Evolutionary conservation across 2,888 invertebrate genomes (phyloP).

Genomic region (Hypselothyrea guttata): DNA sequence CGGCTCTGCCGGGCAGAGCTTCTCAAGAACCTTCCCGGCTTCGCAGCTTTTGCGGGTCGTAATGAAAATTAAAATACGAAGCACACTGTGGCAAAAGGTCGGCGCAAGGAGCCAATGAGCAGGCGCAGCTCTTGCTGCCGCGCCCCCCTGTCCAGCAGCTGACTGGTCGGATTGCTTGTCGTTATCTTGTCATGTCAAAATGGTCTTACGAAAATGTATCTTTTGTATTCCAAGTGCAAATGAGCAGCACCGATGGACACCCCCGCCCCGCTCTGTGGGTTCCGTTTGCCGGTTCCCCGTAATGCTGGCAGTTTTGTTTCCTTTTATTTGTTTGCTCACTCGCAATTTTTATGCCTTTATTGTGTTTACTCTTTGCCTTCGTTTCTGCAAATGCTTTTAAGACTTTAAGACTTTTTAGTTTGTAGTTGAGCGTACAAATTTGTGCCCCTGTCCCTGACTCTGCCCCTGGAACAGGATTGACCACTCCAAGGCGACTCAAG

Average conservation of each 20-base stretch:
- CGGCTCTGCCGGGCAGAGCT: constrained; percentile 41
- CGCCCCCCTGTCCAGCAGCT: not conserved
- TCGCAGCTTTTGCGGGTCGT: constrained; percentile 51
- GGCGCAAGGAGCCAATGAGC: constrained; percentile 67
- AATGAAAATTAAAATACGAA: constrained; percentile 78
- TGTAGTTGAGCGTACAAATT: constrained; percentile 75
- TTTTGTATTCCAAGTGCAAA: constrained; percentile 79
- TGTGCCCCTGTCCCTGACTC: constrained; percentile 31
- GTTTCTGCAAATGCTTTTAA: constrained; percentile 78
- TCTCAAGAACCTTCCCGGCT: constrained; percentile 71
- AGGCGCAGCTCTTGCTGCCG: constrained; percentile 40
- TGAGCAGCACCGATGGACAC: constrained; percentile 65
- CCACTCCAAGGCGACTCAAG: constrained; percentile 19
- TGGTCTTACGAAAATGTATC: constrained; percentile 79
- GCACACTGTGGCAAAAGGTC: constrained; percentile 71
- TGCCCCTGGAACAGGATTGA: constrained; percentile 61
- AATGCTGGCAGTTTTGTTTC: constrained; percentile 44
- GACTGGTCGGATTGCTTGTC: constrained; percentile 70
- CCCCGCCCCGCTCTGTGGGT: constrained; percentile 2
- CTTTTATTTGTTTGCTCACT: constrained; percentile 75
- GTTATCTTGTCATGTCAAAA: constrained; percentile 81
- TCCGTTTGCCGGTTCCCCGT: not conserved
- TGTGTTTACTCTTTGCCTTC: constrained; percentile 74
- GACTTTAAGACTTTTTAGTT: constrained; percentile 76
- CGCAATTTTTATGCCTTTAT: constrained; percentile 78